Evolutionary conservation across 2,797 vertebrate species (phyloP), one percentile per base, ranked within the genome.

Genomic region (Numenius phaeopus): DNA sequence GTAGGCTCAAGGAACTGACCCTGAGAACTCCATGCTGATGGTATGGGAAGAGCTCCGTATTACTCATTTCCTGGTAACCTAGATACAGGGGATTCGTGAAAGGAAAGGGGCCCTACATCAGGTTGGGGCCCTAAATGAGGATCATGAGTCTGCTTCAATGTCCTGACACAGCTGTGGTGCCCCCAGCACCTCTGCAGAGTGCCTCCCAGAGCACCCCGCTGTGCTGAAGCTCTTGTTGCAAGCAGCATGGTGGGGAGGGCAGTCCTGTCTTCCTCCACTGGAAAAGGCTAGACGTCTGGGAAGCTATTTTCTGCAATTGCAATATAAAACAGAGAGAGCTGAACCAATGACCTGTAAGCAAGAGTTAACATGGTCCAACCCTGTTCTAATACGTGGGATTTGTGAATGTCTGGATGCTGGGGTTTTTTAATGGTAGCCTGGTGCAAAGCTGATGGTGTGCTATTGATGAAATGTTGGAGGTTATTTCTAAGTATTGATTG

Each of bases 71-170:
- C 71, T 13, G 5, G 52, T 71, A 54, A 15, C 3, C 2, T n/a
- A 16, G 14, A 4, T 54, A 21, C 9, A 54, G 24, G 3, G 4
- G 5, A 11, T 40, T 14, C 0, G 5, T 55, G 22, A 71, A 79
- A 50, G 42, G 27, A 61, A 37, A 26, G 10, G 18, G 23, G 11
- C 39, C 54, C 21, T 69, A 6, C 7, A 23, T 50, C 30, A 49
- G 76, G 22, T 64, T 40, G 44, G 8, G 24, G 1, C 20, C 20
- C 10, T 75, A 29, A 32, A 46, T 14, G 18, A 67, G 16, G 40
- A 7, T 49, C 3, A 2, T 0, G 1, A 22, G 22, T 47, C 30
- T 46, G 7, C 37, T 55, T 27, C 34, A 17, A 0, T 42, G 54
- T 65, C 47, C 5, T 64, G 42, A 62, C 29, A 19, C 42, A 80